Evolutionary conservation across 2,113 vertebrate species (phyloP), one percentile per base, ranked within the genome.

Genomic region (Ramphastos sulfuratus): DNA sequence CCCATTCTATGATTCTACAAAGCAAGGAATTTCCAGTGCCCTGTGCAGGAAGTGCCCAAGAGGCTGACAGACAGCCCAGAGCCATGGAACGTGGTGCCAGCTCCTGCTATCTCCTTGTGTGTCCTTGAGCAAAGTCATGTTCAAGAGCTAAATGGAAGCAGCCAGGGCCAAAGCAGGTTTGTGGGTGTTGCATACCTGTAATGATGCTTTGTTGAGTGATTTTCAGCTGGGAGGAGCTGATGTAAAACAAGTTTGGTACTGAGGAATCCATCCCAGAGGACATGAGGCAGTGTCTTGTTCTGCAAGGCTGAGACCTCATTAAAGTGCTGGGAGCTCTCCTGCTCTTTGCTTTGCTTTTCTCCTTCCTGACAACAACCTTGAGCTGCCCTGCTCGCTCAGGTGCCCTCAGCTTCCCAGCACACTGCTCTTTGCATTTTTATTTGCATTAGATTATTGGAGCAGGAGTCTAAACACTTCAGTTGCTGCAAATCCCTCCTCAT

Each of bases 61-160:
- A 46, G 59, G 39, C 39, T 35, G 48, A 30, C 59, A 44, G 0
- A 4, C 44, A 74, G 60, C 1, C 81, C 21, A 13, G 59, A 55
- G 67, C 1, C 56, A 24, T 1, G 48, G 82, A 50, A 46, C 28
- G 1, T 0, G 18, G 18, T 60, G 89, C 85, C 84, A 87, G 1
- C 27, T 7, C 10, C 46, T 63, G 84, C 84, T 87, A 2, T 71
- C 87, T 80, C 3, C 1, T 15, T 63, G 21, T 3, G 50, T n/a
- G 95, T 19, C 96, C 95, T 93, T 95, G 80, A 61, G 78, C 93
- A 91, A 94, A 91, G 94, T 77, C 87, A 8, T 3, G 18, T 7
- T 67, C n/a, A 10, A 3, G 71, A 55, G 60, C 71, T 17, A 28
- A 81, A 75, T 4, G 72, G 69, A 11, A 66, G 6, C 18, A 87